Conservation (phyloP, 2,888 invertebrate genomes). For the Philaethria dido region DNA sequence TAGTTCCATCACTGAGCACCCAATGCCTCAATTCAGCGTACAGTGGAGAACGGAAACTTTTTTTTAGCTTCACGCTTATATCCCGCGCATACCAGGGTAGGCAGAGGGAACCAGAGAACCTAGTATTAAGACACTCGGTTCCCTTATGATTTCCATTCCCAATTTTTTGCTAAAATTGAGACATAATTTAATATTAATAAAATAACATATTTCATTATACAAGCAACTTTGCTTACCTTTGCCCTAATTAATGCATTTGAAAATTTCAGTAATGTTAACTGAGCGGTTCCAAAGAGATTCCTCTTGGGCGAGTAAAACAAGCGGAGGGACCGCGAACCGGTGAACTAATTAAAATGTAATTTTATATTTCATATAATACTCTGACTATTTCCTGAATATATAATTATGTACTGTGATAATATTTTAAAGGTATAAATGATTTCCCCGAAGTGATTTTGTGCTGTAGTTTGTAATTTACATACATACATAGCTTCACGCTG, state of each 20-base stretch:
- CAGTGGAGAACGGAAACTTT: no score
- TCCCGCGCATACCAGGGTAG: no score
- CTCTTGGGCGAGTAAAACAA: conserved; percentile 39
- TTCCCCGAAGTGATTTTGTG: background rate
- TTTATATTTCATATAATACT: conserved; percentile 29
- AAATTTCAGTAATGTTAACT: conserved; percentile 12
- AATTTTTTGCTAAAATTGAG: no score
- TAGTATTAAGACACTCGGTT: no score
- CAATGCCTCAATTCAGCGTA: no score
- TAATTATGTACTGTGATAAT: background rate
- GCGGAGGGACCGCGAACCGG: conserved; percentile 17
- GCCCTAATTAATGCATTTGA: conserved; percentile 11
- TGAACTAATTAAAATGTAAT: conserved; percentile 43
- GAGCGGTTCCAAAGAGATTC: conserved; percentile 33
- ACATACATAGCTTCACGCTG: no score
- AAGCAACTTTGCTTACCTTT: background rate
- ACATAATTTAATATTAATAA: no score
- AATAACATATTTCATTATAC: background rate
- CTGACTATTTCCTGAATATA: conserved; percentile 9
- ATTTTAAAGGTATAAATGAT: conserved; percentile 8
- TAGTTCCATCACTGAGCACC: no score
- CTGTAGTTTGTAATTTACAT: conserved; percentile 1
- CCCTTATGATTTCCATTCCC: no score
- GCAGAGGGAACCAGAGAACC: no score
- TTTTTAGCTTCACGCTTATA: no score